Percentiles rank a stretch among this genome's conserved stretches.
These are phyloP conservation scores for Drosophila pseudoananassae DNA, from an alignment of 1,140 invertebrate genomes.

Conservation along the genomic window DNA sequence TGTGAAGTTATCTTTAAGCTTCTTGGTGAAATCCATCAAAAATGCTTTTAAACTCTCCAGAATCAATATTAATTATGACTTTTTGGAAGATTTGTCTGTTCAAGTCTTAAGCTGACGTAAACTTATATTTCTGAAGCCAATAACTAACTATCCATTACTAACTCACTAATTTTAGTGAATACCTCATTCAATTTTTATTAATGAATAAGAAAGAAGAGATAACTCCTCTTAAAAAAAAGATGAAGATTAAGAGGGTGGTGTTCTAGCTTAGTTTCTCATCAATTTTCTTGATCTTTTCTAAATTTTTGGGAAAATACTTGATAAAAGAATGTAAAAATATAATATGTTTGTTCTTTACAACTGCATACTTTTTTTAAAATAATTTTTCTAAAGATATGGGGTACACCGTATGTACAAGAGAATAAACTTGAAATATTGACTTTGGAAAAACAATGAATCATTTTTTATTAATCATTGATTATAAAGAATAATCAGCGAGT, in stretches of 20 bases:
- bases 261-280: no score
- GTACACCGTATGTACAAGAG: no score
- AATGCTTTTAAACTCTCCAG: not conserved
- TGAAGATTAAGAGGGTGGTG: not conserved
- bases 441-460: no score
- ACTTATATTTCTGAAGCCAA: not conserved
- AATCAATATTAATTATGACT: constrained; percentile 22
- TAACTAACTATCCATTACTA: not conserved
- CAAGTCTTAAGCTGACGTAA: not conserved
- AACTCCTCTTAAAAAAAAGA: not conserved
- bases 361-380: no score
- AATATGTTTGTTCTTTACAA: no score
- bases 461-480: not conserved
- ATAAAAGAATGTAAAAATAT: no score
- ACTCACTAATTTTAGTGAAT: constrained; percentile 10
- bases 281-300: no score
- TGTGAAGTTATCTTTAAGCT: not conserved
- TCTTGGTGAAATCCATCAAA: constrained; percentile 1
- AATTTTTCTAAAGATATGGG: no score
- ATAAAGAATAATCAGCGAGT: not conserved
- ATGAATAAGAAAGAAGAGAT: constrained; percentile 3
- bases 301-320: no score
- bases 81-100: not conserved
- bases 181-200: not conserved
- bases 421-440: no score